phyloP scores from a whole-genome alignment of 2,113 vertebrate genomes.

The Uria aalge region DNA sequence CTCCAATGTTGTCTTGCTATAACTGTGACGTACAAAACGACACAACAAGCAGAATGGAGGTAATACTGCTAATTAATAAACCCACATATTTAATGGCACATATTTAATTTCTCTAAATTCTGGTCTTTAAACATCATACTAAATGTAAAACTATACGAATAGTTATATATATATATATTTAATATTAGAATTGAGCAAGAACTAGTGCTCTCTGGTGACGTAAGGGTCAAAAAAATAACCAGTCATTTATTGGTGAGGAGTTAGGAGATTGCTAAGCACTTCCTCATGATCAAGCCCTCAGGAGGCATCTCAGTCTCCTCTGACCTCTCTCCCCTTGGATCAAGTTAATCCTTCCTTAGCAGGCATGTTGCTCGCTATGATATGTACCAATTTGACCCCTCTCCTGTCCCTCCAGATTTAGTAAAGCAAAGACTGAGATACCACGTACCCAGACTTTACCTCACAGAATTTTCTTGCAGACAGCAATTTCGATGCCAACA shows the following conservation, averaged over 20 bases:
- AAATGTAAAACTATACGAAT: not conserved
- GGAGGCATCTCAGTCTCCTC: not conserved
- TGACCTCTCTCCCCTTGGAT: not conserved
- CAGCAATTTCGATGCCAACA: constrained; percentile 1
- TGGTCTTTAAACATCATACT: not conserved
- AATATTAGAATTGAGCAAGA: not conserved
- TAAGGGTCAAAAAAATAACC: not conserved
- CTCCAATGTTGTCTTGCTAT: not conserved
- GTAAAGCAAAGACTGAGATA: constrained; percentile 27
- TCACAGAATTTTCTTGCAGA: constrained; percentile 30
- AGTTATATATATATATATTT: not conserved
- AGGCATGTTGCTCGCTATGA: not conserved
- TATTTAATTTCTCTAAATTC: not conserved
- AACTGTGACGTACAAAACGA: not conserved
- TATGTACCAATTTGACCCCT: not conserved
- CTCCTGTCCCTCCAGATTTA: constrained; percentile 21
- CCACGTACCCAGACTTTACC: constrained; percentile 1
- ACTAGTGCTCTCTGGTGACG: not conserved
- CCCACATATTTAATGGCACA: not conserved
- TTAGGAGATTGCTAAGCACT: not conserved
- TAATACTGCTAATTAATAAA: not conserved
- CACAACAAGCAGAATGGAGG: not conserved
- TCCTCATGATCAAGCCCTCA: not conserved
- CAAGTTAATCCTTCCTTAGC: not conserved
- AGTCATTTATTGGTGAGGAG: not conserved